Evolutionary conservation across 2,797 vertebrate genomes (phyloP), one percentile per base, ranked within the genome.

Genomic region (Sebastes taczanowskii): DNA sequence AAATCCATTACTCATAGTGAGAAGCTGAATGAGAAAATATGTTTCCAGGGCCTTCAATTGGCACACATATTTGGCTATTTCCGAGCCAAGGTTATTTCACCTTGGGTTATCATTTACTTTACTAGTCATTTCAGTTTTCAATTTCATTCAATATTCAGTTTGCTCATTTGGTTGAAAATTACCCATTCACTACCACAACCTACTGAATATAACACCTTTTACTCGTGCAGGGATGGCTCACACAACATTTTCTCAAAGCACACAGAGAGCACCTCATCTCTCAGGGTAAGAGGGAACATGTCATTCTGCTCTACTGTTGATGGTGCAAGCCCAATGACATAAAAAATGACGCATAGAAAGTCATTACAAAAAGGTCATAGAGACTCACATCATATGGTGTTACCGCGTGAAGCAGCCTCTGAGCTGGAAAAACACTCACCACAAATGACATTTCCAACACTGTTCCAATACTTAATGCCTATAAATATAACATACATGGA

Each of bases 341-440:
- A 56, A 76, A 76, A 42, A 84, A 64, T 34, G 20, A 86, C 53
- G 59, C 76, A 78, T 7, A 75, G 61, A 69, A 70, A 85, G 69
- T 68, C 65, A 81, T 81, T 85, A 82, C 9, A 52, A 70, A 84
- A 86, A 89, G 83, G 86, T 90, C 86, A 84, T 1, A 53, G 46
- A 71, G 74, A 49, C 59, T 64, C n/a, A 6, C 49, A 64, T 61
- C 7, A 53, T 62, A 49, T 35, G 32, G 58, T n/a, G 79, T 38
- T 63, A 52, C 10, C 8, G 20, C 66, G 34, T 25, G 56, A 78
- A 73, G 78, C 72, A 78, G 34, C 58, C 42, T 73, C 69, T 53
- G 68, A 70, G 42, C 35, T 77, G 69, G 64, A 77, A 79, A 85
- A 83, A 35, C 38, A 46, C 55, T 77, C 30, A 67, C 27, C 67